These are phyloP conservation scores for Anableps anableps DNA, from an alignment of 2,797 vertebrate species.

Conservation along the genomic window DNA sequence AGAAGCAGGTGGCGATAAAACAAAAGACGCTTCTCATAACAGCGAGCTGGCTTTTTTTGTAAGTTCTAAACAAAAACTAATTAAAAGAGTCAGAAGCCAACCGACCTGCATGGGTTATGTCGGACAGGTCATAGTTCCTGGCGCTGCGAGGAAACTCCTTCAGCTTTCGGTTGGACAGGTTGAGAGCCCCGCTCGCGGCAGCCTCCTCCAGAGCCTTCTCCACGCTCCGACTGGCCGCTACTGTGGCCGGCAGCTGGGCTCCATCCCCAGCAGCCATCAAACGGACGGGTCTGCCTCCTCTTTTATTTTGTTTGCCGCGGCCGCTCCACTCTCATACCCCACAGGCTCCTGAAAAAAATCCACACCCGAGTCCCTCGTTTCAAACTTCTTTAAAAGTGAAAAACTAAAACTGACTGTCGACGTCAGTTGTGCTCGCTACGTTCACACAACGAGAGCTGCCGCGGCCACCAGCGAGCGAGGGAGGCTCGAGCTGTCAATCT, in stretches of 20 bases:
- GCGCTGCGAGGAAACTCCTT: slow-evolving; percentile 90
- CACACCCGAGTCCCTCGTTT: neutral
- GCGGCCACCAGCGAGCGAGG: slow-evolving; percentile 15
- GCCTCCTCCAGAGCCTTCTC: slow-evolving; percentile 93
- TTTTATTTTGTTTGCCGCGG: slow-evolving; percentile 49
- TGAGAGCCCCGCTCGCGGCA: slow-evolving; percentile 88
- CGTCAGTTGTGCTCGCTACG: neutral
- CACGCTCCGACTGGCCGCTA: slow-evolving; percentile 87
- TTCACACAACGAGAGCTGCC: slow-evolving; percentile 38
- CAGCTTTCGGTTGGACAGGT: slow-evolving; percentile 88
- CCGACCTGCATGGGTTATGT: slow-evolving; percentile 91
- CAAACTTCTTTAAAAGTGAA: slow-evolving; percentile 32
- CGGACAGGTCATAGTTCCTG: slow-evolving; percentile 90
- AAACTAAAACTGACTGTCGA: slow-evolving; percentile 1
- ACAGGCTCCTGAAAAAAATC: slow-evolving; percentile 8
- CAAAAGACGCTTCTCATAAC: slow-evolving; percentile 62
- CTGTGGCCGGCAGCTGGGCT: slow-evolving; percentile 84
- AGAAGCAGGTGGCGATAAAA: slow-evolving; percentile 72
- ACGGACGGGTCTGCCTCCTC: slow-evolving; percentile 59
- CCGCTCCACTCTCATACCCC: slow-evolving; percentile 59
- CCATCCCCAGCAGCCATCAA: slow-evolving; percentile 87
- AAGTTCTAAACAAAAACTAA: neutral
- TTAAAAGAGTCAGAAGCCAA: neutral
- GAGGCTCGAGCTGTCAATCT: slow-evolving; percentile 61
- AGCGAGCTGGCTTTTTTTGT: slow-evolving; percentile 8